A percentile compares a stretch with the other conserved stretches of the same genome.
phyloP scores from a whole-genome alignment of 2,888 invertebrate genomes.

The Pyralis farinalis region DNA sequence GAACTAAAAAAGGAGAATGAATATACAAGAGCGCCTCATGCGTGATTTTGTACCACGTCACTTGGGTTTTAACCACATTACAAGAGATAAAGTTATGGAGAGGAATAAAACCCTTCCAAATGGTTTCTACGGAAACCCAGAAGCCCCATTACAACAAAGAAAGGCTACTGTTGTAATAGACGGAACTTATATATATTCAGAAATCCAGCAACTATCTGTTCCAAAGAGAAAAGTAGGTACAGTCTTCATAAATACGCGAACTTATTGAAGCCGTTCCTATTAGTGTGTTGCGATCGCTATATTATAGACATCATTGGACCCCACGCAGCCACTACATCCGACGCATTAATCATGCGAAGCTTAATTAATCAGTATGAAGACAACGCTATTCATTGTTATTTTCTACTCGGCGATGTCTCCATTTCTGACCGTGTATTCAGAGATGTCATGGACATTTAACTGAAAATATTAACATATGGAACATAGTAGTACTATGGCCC shows the following conservation, averaged over 20 bases:
- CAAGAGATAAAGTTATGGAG: too few species aligned
- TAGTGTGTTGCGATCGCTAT: conserved; percentile 13
- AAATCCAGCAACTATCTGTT: conserved; percentile 19
- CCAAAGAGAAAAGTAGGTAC: conserved; percentile 20
- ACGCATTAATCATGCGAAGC: conserved; percentile 3
- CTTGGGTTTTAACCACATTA: too few species aligned
- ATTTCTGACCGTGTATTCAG: too few species aligned
- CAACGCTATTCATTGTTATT: too few species aligned
- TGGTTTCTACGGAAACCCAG: conserved; percentile 10
- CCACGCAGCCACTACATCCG: conserved; percentile 15
- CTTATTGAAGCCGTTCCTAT: conserved; percentile 15
- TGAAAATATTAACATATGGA: too few species aligned
- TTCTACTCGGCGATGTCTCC: too few species aligned
- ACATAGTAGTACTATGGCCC: too few species aligned
- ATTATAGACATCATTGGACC: conserved; percentile 15
- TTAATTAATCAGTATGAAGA: too few species aligned
- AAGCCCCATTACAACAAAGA: background rate
- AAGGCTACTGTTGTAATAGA: conserved; percentile 15
- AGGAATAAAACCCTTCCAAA: conserved; percentile 10
- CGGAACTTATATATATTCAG: conserved; percentile 19
- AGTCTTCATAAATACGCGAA: conserved; percentile 16
- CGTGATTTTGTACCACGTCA: too few species aligned
- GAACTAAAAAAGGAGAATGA: too few species aligned
- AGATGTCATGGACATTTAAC: too few species aligned
- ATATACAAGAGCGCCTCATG: too few species aligned